These are phyloP conservation scores for Trichosurus vulpecula DNA, from an alignment of 2,797 vertebrate species.

Conservation along the genomic window DNA sequence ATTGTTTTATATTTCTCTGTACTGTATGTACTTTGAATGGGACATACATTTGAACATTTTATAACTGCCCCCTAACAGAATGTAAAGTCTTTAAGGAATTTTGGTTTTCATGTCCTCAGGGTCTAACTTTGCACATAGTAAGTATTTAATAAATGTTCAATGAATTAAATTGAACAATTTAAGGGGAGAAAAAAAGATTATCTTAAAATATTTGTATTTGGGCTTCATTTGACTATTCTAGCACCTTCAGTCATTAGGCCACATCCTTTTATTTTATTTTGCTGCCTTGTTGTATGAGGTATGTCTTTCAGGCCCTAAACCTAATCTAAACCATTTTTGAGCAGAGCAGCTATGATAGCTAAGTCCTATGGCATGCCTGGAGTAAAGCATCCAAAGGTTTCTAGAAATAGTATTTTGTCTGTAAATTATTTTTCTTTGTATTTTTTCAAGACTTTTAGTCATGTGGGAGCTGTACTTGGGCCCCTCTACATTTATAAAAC, in stretches of 20 bases:
- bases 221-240: not conserved
- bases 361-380: not conserved
- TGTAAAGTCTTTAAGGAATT: not conserved
- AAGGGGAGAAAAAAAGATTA: not conserved
- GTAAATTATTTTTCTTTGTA: slow-evolving; percentile 21
- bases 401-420: not conserved
- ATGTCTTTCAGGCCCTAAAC: not conserved
- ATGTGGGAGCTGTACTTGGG: not conserved
- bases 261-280: not conserved
- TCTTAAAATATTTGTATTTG: not conserved
- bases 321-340: slow-evolving; percentile 22
- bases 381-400: not conserved
- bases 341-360: not conserved
- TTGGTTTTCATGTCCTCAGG: not conserved
- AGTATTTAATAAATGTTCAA: slow-evolving; percentile 1
- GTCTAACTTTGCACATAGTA: not conserved
- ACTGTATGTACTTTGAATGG: not conserved
- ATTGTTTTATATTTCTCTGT: not conserved
- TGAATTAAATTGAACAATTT: slow-evolving; percentile 5
- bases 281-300: not conserved
- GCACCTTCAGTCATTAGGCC: not conserved
- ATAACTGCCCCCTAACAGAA: not conserved
- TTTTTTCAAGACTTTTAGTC: slow-evolving; percentile 10
- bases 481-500: not conserved
- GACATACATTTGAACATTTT: not conserved